phyloP scores from a whole-genome alignment of 2,113 vertebrate species.

The Nycticorax nycticorax region DNA sequence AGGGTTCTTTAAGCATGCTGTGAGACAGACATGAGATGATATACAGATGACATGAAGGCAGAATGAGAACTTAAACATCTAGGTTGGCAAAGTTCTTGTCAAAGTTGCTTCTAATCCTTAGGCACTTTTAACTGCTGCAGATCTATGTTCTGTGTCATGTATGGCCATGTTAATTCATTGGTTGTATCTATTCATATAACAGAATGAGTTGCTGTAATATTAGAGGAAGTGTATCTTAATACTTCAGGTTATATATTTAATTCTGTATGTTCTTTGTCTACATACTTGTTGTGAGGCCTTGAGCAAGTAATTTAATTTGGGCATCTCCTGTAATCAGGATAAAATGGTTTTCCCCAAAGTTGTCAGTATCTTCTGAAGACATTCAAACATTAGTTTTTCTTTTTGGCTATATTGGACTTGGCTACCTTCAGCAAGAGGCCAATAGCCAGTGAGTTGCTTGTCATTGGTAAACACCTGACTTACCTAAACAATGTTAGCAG shows the following conservation, averaged over 20 bases:
- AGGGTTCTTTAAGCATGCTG: background rate
- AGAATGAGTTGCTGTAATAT: background rate
- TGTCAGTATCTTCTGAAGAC: background rate
- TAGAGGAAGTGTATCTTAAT: background rate
- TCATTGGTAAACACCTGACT: background rate
- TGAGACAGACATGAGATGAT: background rate
- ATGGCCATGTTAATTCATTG: background rate
- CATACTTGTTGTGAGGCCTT: background rate
- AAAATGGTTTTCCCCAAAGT: background rate
- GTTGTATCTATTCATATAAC: background rate
- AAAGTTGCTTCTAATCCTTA: background rate
- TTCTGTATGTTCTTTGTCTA: background rate
- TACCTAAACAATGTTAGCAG: background rate
- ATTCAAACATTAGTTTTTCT: background rate
- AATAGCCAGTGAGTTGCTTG: background rate
- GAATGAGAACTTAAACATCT: background rate
- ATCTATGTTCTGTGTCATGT: accelerated
- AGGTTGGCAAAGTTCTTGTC: background rate
- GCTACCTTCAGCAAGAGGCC: background rate
- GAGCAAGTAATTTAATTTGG: background rate
- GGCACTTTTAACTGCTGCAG: background rate
- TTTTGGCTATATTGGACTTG: background rate
- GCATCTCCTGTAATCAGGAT: background rate
- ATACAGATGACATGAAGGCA: background rate
- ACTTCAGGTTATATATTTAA: background rate